A percentile compares a stretch with the other conserved stretches of the same genome.
Conservation (phyloP, 1,140 invertebrate genomes). For the Neodiprion fabricii region DNA sequence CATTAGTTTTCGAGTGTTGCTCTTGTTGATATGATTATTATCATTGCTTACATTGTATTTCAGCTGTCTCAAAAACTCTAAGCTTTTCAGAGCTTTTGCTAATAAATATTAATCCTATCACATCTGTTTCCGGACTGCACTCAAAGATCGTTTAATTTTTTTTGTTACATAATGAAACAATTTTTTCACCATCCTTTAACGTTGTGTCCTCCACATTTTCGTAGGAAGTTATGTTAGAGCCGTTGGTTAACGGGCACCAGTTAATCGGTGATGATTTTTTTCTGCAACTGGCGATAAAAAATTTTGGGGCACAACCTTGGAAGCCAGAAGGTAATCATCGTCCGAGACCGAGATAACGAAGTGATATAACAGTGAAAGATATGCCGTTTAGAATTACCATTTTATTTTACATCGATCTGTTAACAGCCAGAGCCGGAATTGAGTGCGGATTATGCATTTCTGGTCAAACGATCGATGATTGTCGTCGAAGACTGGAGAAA, state of each 20-base stretch:
- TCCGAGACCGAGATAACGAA: conserved; percentile 22
- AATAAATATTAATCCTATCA: no score
- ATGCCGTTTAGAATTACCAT: background rate
- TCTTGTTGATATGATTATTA: no score
- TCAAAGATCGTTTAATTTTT: no score
- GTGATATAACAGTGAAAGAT: background rate
- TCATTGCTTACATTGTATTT: no score
- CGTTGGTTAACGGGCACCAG: conserved; percentile 28
- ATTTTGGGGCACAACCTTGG: conserved; percentile 30
- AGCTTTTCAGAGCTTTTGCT: no score
- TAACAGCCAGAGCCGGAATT: conserved; percentile 4
- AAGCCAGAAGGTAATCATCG: conserved; percentile 23
- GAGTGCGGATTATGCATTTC: conserved; percentile 34
- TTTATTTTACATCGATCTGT: background rate
- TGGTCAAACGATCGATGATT: conserved; percentile 35
- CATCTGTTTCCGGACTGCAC: no score
- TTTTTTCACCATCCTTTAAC: no score
- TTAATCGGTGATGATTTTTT: conserved; percentile 39
- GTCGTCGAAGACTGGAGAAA: conserved; percentile 26
- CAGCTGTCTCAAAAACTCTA: no score
- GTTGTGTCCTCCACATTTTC: background rate
- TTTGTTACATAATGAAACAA: no score
- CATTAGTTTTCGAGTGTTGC: no score
- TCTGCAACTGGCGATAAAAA: conserved; percentile 34
- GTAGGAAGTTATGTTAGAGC: conserved; percentile 25